Conservation (phyloP, 2,888 invertebrate species). For the Mythimna ferrago region DNA sequence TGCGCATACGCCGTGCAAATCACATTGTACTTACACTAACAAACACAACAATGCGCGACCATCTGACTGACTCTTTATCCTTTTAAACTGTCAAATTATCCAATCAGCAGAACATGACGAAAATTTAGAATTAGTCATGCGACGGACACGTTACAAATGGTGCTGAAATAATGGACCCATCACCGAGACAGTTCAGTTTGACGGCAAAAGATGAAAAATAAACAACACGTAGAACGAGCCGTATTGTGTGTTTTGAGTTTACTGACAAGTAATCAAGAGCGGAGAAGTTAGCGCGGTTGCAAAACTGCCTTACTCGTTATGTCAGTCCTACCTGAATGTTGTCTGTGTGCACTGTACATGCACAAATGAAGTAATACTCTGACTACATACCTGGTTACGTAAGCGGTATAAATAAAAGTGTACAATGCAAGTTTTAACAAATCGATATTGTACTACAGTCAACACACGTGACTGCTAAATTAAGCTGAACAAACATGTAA, state of each 20-base stretch:
- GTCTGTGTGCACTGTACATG: conserved; percentile 46
- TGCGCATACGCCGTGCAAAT: conserved; percentile 81
- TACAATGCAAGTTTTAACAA: conserved; percentile 51
- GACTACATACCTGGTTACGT: conserved; percentile 54
- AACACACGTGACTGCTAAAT: conserved; percentile 46
- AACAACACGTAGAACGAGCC: conserved; percentile 60
- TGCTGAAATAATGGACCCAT: conserved; percentile 57
- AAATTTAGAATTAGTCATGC: conserved; percentile 67
- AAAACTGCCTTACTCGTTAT: conserved; percentile 54
- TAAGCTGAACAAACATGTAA: conserved; percentile 52
- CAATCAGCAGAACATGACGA: conserved; percentile 66
- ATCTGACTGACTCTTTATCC: conserved; percentile 67
- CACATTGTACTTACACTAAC: conserved; percentile 71
- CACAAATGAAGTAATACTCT: conserved; percentile 56
- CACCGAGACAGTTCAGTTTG: conserved; percentile 47
- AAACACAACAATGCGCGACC: conserved; percentile 65
- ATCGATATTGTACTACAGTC: conserved; percentile 47
- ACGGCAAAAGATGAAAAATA: conserved; percentile 52
- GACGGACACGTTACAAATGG: conserved; percentile 58
- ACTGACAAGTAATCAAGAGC: conserved; percentile 66
- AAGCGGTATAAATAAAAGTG: conserved; percentile 53
- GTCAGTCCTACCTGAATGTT: conserved; percentile 39
- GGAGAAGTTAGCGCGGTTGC: conserved; percentile 59
- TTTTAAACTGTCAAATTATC: conserved; percentile 69
- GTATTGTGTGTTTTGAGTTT: conserved; percentile 63